A percentile compares a stretch with the other conserved stretches of the same genome.
phyloP scores from a whole-genome alignment of 2,113 vertebrate genomes.

The Callionymus lyra region DNA sequence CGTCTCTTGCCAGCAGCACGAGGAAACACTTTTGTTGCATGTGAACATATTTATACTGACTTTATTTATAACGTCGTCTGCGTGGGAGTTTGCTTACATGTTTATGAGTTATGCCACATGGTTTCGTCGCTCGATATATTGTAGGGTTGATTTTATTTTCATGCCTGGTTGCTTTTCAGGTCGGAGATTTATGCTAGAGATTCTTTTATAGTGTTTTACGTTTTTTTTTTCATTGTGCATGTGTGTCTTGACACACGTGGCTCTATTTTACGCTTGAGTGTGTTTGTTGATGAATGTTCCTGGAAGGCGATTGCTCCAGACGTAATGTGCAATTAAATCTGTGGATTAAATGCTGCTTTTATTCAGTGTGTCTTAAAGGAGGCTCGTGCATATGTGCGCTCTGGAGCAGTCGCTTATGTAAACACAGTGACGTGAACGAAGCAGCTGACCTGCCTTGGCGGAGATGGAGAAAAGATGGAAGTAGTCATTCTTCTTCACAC shows the following conservation, averaged over 20 bases:
- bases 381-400: not conserved
- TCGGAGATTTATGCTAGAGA: conserved; percentile 31
- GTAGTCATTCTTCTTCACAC: no score
- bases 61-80: conserved; percentile 17
- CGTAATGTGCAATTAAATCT: conserved; percentile 41
- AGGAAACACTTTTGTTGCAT: conserved; percentile 10
- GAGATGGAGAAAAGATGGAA: no score
- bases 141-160: not conserved
- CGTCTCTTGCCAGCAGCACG: conserved; percentile 15
- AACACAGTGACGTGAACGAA: no score
- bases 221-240: conserved; percentile 19
- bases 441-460: no score
- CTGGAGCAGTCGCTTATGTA: no score
- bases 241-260: conserved; percentile 13
- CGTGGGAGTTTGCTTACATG: conserved; percentile 47
- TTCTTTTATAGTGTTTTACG: conserved; percentile 27
- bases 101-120: conserved; percentile 30
- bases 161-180: conserved; percentile 20
- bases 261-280: conserved; percentile 39
- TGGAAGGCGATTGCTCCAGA: conserved; percentile 24
- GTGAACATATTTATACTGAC: not conserved
- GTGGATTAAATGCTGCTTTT: conserved; percentile 14
- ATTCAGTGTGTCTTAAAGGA: conserved; percentile 2
- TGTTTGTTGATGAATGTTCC: conserved; percentile 37
- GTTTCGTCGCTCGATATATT: conserved; percentile 15